phyloP scores from a whole-genome alignment of 2,797 vertebrate species.

The Melanotaenia nigrans region DNA sequence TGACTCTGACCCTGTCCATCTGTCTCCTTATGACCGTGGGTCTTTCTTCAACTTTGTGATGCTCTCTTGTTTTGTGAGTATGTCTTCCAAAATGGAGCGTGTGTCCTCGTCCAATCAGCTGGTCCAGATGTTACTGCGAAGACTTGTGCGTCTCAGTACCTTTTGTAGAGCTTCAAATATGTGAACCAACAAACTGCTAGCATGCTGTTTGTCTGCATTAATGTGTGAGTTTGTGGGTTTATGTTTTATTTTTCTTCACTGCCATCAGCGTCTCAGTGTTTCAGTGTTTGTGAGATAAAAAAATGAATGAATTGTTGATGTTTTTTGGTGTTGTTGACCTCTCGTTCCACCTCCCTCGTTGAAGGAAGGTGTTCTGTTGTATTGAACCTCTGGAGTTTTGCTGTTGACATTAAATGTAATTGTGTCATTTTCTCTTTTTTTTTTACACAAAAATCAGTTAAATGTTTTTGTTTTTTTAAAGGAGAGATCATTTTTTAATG shows the following conservation, averaged over 20 bases:
- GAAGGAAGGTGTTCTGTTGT: conserved; percentile 34
- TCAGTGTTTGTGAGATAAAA: conserved; percentile 48
- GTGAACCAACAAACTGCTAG: conserved; percentile 32
- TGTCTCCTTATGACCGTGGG: conserved; percentile 76
- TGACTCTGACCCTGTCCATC: conserved; percentile 78
- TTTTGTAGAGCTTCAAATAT: conserved; percentile 24
- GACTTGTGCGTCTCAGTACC: conserved; percentile 34
- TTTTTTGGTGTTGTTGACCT: conserved; percentile 41
- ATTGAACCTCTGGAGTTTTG: conserved; percentile 7
- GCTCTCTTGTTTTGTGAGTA: conserved; percentile 80
- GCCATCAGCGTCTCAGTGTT: conserved; percentile 61
- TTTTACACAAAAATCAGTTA: not conserved
- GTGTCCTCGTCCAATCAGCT: conserved; percentile 35
- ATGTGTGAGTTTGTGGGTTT: conserved; percentile 42
- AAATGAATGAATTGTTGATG: conserved; percentile 52
- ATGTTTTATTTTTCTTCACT: conserved; percentile 53
- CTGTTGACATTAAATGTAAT: conserved; percentile 26
- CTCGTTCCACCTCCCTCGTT: conserved; percentile 37
- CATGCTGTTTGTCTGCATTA: conserved; percentile 50
- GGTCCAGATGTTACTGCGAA: not conserved
- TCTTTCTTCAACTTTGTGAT: conserved; percentile 75
- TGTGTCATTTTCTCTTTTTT: conserved; percentile 27
- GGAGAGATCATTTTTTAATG: not conserved
- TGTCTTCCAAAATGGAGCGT: conserved; percentile 63
- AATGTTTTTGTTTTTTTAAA: not conserved